Percentiles rank a stretch among this genome's conserved stretches.
Conservation (phyloP, 2,797 vertebrate species). For the Garrulus glandarius region DNA sequence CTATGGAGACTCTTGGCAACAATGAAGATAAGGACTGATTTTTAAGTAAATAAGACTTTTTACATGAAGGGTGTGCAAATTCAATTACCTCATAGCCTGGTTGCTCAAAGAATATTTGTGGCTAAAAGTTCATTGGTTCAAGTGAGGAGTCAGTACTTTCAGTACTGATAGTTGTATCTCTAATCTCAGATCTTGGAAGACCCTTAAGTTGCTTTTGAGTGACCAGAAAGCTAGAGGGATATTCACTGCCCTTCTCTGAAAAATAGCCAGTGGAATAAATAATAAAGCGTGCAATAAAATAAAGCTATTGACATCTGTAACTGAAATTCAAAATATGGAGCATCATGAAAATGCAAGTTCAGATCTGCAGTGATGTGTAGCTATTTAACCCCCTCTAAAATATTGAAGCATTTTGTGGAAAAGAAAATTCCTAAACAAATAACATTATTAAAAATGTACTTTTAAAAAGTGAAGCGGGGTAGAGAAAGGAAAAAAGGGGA, state of each 20-base stretch:
- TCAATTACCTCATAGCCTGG: not conserved
- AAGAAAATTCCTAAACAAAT: not conserved
- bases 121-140: not conserved
- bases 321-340: not conserved
- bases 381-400: not conserved
- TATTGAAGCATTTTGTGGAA: not conserved
- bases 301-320: not conserved
- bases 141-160: not conserved
- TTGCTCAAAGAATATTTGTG: not conserved
- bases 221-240: not conserved
- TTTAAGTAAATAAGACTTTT: not conserved
- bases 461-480: accelerated
- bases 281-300: not conserved
- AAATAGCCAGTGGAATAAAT: not conserved
- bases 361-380: not conserved
- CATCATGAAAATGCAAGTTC: not conserved
- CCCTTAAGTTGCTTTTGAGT: not conserved
- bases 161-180: not conserved
- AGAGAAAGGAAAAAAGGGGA: accelerated
- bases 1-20: not conserved
- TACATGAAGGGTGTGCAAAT: not conserved
- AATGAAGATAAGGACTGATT: not conserved
- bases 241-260: not conserved
- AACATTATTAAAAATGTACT: not conserved
- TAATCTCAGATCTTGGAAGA: not conserved